Evolutionary conservation across 2,113 vertebrate genomes (phyloP), one percentile per base, ranked within the genome.

Genomic region (Scopus umbretta): DNA sequence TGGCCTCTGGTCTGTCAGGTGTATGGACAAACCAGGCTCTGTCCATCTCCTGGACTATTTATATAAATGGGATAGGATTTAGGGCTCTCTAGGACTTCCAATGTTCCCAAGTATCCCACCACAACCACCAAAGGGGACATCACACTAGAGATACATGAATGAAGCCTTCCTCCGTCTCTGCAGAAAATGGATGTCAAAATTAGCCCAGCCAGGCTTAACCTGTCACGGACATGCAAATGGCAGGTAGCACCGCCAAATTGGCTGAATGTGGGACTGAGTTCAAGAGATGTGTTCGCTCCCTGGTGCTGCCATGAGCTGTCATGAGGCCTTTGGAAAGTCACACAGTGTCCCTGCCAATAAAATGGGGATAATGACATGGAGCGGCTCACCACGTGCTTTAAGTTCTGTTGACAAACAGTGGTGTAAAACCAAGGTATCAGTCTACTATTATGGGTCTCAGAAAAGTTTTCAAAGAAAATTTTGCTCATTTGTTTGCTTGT

Each of bases 181-280:
- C 21, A 26, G 27, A 65, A 88, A 72, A 42, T 1, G 4, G 19
- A 17, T n/a, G 14, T 11, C 8, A 42, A 32, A 71, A 45, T 50
- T 12, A 74, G 45, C 20, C 15, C 63, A 50, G 20, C 21, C 61
- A 56, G 66, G 52, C 17, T 80, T 55, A 29, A 32, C 52, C 16
- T 59, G 52, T 47, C 49, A 27, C 0, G 3, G 38, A n/a, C 2
- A 1, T 0, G 16, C 8, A 47, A 52, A 14, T 3, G 18, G 68
- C 27, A 74, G 58, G 26, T 47, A 52, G 47, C 36, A 7, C 18
- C 7, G 6, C 22, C 1, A 2, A 45, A 29, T 1, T 6, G 36
- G 0, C 38, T 62, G 79, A 19, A 34, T 2, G 17, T 38, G 67
- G 49, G 49, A 68, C n/a, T 0, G 3, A 40, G 29, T 50, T 71